phyloP scores from a whole-genome alignment of 2,888 invertebrate species.

The Nezara viridula region DNA sequence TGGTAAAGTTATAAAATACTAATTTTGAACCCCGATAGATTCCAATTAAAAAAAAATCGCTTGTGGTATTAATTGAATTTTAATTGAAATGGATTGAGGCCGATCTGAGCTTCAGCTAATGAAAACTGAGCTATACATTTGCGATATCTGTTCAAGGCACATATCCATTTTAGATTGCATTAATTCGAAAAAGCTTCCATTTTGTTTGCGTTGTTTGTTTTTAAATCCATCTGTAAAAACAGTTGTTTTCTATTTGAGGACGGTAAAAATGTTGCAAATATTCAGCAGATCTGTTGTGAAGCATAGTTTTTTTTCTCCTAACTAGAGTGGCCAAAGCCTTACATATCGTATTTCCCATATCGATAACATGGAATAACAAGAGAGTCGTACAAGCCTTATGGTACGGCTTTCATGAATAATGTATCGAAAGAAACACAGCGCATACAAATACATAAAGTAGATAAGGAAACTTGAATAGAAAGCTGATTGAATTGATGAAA shows the following conservation, averaged over 20 bases:
- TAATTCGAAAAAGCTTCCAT: neutral
- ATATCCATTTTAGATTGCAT: neutral
- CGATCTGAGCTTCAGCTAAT: neutral
- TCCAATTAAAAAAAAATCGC: neutral
- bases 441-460: conserved; percentile 6
- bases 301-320: too few relatives aligned
- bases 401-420: neutral
- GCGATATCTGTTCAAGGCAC: neutral
- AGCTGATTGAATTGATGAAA: conserved; percentile 34
- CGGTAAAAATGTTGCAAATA: neutral
- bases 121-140: neutral
- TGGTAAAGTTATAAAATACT: neutral
- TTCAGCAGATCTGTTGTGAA: neutral
- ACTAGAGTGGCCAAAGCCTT: neutral
- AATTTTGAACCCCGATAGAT: neutral
- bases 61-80: neutral
- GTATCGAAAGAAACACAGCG: neutral
- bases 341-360: neutral
- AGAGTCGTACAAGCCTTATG: neutral
- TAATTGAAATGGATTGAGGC: neutral
- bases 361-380: neutral
- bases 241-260: too few relatives aligned
- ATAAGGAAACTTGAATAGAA: neutral
- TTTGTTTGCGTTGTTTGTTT: too few relatives aligned
- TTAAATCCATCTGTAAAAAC: too few relatives aligned